These are phyloP conservation scores for Picathartes gymnocephalus DNA, from an alignment of 2,113 vertebrate species.

Conservation along the genomic window DNA sequence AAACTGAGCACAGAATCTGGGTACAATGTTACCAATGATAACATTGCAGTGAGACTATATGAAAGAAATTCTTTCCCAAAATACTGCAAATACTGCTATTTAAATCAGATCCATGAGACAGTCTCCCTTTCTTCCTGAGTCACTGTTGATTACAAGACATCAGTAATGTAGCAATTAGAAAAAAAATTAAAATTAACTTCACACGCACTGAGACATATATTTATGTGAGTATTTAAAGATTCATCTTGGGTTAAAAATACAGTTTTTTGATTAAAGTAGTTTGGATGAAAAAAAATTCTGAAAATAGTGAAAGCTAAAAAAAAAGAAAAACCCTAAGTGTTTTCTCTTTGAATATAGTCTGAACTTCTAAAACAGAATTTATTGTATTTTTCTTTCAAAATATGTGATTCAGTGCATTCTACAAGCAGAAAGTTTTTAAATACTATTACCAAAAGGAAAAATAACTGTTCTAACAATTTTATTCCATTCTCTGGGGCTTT, in stretches of 20 bases:
- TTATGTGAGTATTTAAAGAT: background rate
- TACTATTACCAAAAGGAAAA: background rate
- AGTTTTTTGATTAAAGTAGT: background rate
- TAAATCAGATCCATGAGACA: background rate
- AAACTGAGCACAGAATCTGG: background rate
- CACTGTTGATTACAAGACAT: background rate
- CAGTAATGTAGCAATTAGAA: background rate
- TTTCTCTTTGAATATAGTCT: background rate
- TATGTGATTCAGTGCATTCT: background rate
- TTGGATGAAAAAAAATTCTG: background rate
- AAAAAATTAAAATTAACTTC: background rate
- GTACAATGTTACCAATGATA: too few species aligned
- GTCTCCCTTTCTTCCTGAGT: background rate
- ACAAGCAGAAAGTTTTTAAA: background rate
- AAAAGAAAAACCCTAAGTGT: too few species aligned
- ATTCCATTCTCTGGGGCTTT: background rate
- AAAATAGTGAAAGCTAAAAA: background rate
- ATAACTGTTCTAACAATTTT: background rate
- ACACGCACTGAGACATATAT: rapidly evolving
- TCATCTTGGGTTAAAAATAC: background rate
- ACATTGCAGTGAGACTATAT: background rate
- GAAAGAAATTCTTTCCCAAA: background rate
- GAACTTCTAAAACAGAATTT: background rate
- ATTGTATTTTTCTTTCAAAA: background rate
- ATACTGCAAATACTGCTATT: background rate